phyloP scores from a whole-genome alignment of 2,888 invertebrate species.

The Ligdia adustata region DNA sequence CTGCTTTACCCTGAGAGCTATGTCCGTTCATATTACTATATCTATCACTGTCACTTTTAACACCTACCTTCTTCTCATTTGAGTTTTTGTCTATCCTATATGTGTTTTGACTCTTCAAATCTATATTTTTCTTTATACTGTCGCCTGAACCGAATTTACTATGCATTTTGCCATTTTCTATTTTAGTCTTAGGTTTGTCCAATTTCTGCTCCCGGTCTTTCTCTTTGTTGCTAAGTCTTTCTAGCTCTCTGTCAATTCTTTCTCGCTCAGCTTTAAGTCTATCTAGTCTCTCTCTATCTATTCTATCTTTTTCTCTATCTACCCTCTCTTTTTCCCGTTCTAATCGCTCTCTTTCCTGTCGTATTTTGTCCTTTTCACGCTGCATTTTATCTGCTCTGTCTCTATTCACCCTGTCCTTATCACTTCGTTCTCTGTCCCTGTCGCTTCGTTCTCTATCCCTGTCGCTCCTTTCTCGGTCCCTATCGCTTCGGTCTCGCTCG shows the following conservation, averaged over 20 bases:
- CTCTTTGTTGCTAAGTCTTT: constrained; percentile 66
- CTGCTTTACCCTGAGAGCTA: constrained; percentile 56
- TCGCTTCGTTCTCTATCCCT: constrained; percentile 50
- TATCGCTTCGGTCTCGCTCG: constrained; percentile 33
- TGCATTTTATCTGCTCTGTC: constrained; percentile 51
- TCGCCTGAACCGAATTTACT: constrained; percentile 58
- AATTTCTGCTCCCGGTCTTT: no score
- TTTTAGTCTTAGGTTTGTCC: constrained; percentile 67
- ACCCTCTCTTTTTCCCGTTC: constrained; percentile 43
- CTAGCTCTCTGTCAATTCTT: constrained; percentile 71
- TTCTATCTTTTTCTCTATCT: constrained; percentile 57
- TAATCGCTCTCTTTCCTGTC: constrained; percentile 40
- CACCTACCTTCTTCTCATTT: constrained; percentile 58
- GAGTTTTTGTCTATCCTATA: constrained; percentile 78
- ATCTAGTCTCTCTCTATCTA: constrained; percentile 67
- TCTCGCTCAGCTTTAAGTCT: constrained; percentile 72
- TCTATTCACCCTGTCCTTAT: no score
- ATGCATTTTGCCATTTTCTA: constrained; percentile 59
- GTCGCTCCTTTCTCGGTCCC: constrained; percentile 35
- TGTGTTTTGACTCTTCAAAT: constrained; percentile 76
- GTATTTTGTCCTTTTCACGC: constrained; percentile 42
- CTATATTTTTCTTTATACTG: constrained; percentile 68
- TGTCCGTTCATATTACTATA: constrained; percentile 61
- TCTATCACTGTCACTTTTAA: constrained; percentile 48
- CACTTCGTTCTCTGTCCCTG: no score